phyloP scores from a whole-genome alignment of 2,797 vertebrate genomes.

The Loriculus beryllinus region DNA sequence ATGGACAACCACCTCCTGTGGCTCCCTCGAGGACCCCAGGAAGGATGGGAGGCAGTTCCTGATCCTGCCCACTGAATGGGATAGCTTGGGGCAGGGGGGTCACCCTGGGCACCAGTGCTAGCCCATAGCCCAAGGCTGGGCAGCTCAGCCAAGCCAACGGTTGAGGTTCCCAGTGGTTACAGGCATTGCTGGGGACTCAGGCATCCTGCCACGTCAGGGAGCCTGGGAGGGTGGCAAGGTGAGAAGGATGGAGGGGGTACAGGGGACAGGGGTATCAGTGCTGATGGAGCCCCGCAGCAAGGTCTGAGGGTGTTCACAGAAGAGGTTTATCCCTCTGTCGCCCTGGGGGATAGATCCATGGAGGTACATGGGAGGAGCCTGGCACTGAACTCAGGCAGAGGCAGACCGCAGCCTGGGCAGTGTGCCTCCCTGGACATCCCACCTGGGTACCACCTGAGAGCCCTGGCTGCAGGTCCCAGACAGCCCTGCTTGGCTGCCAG shows the following conservation, averaged over 20 bases:
- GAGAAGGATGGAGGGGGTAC: neutral
- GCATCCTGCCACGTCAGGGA: neutral
- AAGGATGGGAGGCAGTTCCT: neutral
- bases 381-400: neutral
- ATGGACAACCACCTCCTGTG: neutral
- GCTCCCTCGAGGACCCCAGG: neutral
- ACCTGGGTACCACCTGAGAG: fast-evolving
- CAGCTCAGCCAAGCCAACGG: neutral
- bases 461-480: neutral
- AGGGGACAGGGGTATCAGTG: neutral
- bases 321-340: neutral
- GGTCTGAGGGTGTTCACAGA: neutral
- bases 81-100: fast-evolving
- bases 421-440: neutral
- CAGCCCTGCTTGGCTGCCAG: neutral
- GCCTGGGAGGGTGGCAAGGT: neutral
- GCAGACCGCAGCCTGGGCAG: neutral
- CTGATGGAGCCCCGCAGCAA: neutral
- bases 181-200: neutral
- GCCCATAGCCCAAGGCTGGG: neutral
- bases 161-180: neutral
- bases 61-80: neutral
- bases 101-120: neutral
- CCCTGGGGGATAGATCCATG: neutral
- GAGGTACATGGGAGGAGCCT: neutral